Evolutionary conservation across 2,113 vertebrate species (phyloP), one percentile per base, ranked within the genome.

Genomic region (Scytalopus superciliaris): DNA sequence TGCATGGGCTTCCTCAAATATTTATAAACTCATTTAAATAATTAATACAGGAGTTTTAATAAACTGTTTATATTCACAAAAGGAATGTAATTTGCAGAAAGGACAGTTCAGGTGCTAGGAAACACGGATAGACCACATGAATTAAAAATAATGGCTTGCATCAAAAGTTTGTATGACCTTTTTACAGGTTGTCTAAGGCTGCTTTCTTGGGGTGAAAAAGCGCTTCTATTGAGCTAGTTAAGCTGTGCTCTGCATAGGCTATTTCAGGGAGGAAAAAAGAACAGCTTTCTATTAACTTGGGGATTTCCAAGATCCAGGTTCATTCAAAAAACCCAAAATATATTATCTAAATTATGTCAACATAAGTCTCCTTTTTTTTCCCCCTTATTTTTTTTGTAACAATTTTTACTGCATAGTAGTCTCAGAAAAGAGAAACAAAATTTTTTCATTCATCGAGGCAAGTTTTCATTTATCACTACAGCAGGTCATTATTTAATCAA

Each of bases 21-120:
- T 97, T 97, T 95, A 97, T 97, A 84, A 96, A 66, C 40, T 94
- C 72, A 96, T 96, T 94, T 97, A 87, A 97, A 97, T 97, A 96
- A 97, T 94, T 94, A 94, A 97, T 95, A 75, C 3, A 18, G 19
- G 73, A 75, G 40, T 94, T 95, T 96, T 97, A 96, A 93, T 96
- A 96, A 96, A 95, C 57, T 91, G 92, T 91, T 97, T 96, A 94
- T 96, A 95, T 96, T 96, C 97, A 97, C 94, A 95, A 88, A 96
- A 97, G 68, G 81, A 96, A 82, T 77, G 80, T 89, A 93, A 96
- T 92, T 93, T 97, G 64, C 88, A 94, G 89, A 42, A 85, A 89
- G 42, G 73, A 62, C 30, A 70, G 53, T 76, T 94, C 67, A 95
- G 85, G 87, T 89, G 55, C 40, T 82, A 74, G 50, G 74, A 86